A percentile compares a stretch with the other conserved stretches of the same genome.
phyloP scores from a whole-genome alignment of 2,797 vertebrate species.

The Gymnothorax javanicus region DNA sequence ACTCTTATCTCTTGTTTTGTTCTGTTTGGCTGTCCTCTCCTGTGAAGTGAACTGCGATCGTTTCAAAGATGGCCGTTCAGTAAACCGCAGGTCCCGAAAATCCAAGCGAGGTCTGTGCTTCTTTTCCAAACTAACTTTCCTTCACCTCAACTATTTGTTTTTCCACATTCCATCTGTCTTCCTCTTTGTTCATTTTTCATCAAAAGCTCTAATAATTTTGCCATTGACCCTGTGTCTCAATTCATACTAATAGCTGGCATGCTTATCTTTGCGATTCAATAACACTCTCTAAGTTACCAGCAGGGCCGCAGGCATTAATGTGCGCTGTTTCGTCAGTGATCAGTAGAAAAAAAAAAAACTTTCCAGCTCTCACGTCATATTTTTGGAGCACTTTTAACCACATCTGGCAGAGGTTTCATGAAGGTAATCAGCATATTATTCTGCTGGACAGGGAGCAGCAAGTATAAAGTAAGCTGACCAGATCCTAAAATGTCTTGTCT shows the following conservation, averaged over 20 bases:
- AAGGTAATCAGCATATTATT: background rate
- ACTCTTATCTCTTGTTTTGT: constrained; percentile 52
- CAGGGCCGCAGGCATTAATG: background rate
- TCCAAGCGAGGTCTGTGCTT: constrained; percentile 85
- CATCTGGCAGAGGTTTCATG: background rate
- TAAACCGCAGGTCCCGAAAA: constrained; percentile 86
- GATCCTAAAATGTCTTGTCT: background rate
- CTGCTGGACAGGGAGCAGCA: background rate
- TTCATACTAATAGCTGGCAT: constrained; percentile 22
- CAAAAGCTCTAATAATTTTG: constrained; percentile 47
- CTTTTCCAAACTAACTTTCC: constrained; percentile 41
- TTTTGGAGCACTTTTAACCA: background rate
- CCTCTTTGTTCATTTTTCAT: constrained; percentile 25
- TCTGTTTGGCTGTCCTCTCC: constrained; percentile 71
- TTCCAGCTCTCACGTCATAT: background rate
- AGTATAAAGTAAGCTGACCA: background rate
- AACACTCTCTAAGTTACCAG: background rate
- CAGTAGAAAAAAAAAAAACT: background rate
- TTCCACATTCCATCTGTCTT: constrained; percentile 21
- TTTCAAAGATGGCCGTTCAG: constrained; percentile 84
- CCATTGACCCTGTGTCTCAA: constrained; percentile 15
- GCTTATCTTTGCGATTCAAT: background rate
- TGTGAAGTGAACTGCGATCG: constrained; percentile 80
- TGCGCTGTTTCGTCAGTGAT: background rate
- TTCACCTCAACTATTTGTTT: constrained; percentile 42